These are phyloP conservation scores for Hippocampus zosterae DNA, from an alignment of 2,113 vertebrate species.

Conservation along the genomic window DNA sequence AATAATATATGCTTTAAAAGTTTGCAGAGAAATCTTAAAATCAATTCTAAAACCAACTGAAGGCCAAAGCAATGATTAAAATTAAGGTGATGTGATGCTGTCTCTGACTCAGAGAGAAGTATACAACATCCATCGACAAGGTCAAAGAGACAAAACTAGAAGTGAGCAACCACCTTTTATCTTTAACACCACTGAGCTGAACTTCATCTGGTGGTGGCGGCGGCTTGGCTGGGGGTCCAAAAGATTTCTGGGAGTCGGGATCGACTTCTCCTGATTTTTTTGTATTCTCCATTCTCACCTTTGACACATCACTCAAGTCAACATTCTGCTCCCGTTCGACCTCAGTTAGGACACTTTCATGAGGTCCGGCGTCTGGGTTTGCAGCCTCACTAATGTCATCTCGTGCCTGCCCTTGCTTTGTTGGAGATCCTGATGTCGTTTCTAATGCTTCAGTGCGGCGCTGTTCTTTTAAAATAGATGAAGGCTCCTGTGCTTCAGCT, in stretches of 20 bases:
- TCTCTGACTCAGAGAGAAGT: no score
- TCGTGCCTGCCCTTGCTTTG: slow-evolving; percentile 5
- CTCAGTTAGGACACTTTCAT: slow-evolving; percentile 5
- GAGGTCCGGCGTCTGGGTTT: not conserved
- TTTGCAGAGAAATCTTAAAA: no score
- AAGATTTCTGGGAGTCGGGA: slow-evolving; percentile 5
- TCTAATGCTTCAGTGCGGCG: not conserved
- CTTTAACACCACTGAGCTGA: slow-evolving; percentile 24
- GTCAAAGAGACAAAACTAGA: no score
- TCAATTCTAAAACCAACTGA: no score
- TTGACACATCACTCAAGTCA: not conserved
- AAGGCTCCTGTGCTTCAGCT: not conserved
- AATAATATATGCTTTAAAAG: no score
- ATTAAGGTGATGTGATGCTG: no score
- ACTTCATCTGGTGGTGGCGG: slow-evolving; percentile 59
- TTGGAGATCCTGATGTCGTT: not conserved
- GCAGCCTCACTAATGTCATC: not conserved
- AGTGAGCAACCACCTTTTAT: slow-evolving; percentile 34
- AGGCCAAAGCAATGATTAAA: no score
- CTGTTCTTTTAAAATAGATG: slow-evolving; percentile 3
- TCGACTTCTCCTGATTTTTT: slow-evolving; percentile 9
- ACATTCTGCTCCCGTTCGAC: not conserved
- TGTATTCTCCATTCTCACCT: not conserved
- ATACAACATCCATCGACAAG: not conserved
- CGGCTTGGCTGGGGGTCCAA: slow-evolving; percentile 64